Conservation (phyloP, 2,888 invertebrate species). For the Leptopilina syphax region DNA sequence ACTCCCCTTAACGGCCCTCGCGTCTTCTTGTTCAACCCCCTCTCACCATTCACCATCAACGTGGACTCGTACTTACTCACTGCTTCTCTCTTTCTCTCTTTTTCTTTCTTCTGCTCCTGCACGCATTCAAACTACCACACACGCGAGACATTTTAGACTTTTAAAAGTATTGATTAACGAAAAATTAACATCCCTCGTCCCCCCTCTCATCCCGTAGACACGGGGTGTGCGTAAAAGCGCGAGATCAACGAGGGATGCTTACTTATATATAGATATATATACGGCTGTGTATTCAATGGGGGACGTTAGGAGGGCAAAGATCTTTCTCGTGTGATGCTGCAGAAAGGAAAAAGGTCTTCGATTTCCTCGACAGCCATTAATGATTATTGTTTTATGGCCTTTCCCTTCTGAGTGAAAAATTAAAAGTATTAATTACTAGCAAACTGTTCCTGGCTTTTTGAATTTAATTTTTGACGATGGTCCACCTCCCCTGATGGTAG, state of each 20-base stretch:
- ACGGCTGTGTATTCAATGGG: background rate
- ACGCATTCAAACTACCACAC: slow-evolving; percentile 69
- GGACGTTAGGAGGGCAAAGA: slow-evolving; percentile 25
- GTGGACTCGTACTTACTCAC: slow-evolving; percentile 46
- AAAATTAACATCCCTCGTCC: slow-evolving; percentile 67
- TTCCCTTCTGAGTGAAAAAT: background rate
- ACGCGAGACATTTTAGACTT: slow-evolving; percentile 75
- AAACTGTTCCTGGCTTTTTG: too few relatives aligned
- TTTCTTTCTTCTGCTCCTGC: slow-evolving; percentile 47
- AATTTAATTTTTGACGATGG: too few relatives aligned
- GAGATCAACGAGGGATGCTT: slow-evolving; percentile 34
- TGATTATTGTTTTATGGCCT: background rate
- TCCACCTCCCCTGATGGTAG: too few relatives aligned
- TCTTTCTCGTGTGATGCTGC: slow-evolving; percentile 17
- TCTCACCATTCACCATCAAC: slow-evolving; percentile 57
- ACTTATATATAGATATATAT: background rate
- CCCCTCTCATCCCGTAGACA: slow-evolving; percentile 39
- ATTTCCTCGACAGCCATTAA: background rate
- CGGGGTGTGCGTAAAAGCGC: slow-evolving; percentile 39
- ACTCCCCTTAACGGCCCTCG: slow-evolving; percentile 22
- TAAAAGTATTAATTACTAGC: too few relatives aligned
- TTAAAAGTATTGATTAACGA: slow-evolving; percentile 74
- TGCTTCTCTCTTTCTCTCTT: background rate
- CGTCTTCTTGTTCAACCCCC: slow-evolving; percentile 50
- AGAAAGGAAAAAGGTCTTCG: background rate